phyloP scores from a whole-genome alignment of 2,113 vertebrate species.

The Tyto alba region DNA sequence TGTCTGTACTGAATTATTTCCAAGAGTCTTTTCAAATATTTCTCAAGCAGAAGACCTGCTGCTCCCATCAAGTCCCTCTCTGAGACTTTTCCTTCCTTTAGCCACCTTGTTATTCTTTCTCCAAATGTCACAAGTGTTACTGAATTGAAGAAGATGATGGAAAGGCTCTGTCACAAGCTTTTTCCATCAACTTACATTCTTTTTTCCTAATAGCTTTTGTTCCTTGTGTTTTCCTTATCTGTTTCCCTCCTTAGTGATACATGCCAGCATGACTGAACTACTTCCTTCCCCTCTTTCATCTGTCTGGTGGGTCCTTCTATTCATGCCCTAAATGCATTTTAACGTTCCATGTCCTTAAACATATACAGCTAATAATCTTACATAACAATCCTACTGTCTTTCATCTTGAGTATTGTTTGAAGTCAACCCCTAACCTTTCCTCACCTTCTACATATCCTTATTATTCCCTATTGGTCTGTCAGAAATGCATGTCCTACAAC shows the following conservation, averaged over 20 bases:
- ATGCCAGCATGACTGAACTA: not conserved
- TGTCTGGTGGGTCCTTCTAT: not conserved
- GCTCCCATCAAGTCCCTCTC: not conserved
- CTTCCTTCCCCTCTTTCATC: not conserved
- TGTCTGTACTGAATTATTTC: not conserved
- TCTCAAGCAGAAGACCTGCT: not conserved
- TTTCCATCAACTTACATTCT: not conserved
- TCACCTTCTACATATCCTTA: not conserved
- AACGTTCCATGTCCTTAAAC: not conserved
- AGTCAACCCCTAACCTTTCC: not conserved
- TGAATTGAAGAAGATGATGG: not conserved
- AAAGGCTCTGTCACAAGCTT: not conserved
- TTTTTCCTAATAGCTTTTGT: not conserved
- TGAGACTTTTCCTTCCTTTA: not conserved
- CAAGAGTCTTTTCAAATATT: not conserved
- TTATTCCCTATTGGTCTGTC: not conserved
- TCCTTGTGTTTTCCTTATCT: not conserved
- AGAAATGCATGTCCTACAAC: not conserved
- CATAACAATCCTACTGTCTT: not conserved
- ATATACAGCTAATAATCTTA: not conserved
- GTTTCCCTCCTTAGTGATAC: not conserved
- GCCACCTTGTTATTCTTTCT: not conserved
- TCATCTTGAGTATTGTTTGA: not conserved
- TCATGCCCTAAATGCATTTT: not conserved
- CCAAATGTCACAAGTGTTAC: not conserved